Base-by-base conservation (phyloP, 1,140 invertebrate genomes). In the Calephelis nemesis region DNA sequence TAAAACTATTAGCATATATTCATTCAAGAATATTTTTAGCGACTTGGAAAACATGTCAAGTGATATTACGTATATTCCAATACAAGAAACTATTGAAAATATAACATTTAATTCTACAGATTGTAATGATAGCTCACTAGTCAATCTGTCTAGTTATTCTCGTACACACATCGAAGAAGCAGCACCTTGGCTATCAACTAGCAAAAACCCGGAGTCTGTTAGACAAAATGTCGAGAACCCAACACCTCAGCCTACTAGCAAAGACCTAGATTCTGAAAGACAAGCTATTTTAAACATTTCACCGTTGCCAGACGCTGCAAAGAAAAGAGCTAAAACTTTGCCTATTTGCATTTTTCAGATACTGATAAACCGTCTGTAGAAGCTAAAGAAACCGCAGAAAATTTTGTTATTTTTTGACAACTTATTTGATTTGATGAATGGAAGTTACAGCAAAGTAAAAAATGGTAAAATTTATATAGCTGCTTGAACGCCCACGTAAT, bases 1-100 rank as follows among this genome's bases (percentile, higher is more conserved):
- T 54, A 78, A 72, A 74, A 84, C 75, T 66, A 82, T 81, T 19
- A 78, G 79, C 63, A 87, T 84, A 30, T 49, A 76, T 63, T 81
- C 79, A 63, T 85, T 79, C 62, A 65, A 82, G 62, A 70, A 79
- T 62, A 62, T 78, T 74, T 86, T 83, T 73, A 67, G 67, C 65
- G 73, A 76, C 48, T 40, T 78, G 30, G 79, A 82, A 75, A 82
- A 75, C 77, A 73, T 82, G 62, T 2, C 74, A 60, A 39, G 63
- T 8, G 69, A 74, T 66, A 76, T 81, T 52, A 78, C 76, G 40
- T 72, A 81, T 70, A 74, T 81, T 50, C 68, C 63, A 65, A 49
- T 70, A 48, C 54, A 65, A 65, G 12, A 62, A 47, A 12, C 10
- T 48, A 47, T 19, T 60, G 45, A 62, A 67, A 19, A 62, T 47